phyloP scores from a whole-genome alignment of 2,888 invertebrate species.

The Rotaria sp. region DNA sequence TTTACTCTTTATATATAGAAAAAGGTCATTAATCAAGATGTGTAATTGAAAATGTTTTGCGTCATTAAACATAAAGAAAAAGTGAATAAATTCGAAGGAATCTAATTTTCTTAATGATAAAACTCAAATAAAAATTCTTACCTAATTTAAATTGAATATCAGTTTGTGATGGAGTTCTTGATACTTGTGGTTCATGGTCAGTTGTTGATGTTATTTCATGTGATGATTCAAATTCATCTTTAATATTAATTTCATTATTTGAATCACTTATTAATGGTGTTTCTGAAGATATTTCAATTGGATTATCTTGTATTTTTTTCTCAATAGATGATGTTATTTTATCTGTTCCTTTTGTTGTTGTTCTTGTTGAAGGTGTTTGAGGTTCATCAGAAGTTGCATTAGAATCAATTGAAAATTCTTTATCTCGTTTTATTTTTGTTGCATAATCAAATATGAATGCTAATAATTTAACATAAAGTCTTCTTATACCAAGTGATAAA shows the following conservation, averaged over 20 bases:
- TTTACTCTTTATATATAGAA: too few relatives aligned
- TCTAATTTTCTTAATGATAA: too few relatives aligned
- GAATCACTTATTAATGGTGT: background rate
- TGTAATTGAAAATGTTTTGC: too few relatives aligned
- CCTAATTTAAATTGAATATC: conserved; percentile 23
- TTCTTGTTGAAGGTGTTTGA: background rate
- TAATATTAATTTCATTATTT: background rate
- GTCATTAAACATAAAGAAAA: too few relatives aligned
- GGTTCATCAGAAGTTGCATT: background rate
- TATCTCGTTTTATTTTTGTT: conserved; percentile 37
- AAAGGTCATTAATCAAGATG: too few relatives aligned
- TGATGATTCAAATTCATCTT: background rate
- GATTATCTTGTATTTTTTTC: background rate
- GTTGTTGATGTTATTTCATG: background rate
- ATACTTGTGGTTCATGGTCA: background rate
- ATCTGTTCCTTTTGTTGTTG: background rate
- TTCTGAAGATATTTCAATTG: background rate
- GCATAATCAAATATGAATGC: conserved; percentile 40
- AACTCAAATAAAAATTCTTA: background rate
- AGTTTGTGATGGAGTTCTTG: background rate
- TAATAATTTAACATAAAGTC: conserved; percentile 35
- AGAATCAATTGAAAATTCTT: background rate
- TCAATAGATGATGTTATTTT: too few relatives aligned
- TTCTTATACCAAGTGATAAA: conserved; percentile 37
- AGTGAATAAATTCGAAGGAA: too few relatives aligned